Conservation (phyloP, 2,797 vertebrate genomes). For the Champsocephalus esox region DNA sequence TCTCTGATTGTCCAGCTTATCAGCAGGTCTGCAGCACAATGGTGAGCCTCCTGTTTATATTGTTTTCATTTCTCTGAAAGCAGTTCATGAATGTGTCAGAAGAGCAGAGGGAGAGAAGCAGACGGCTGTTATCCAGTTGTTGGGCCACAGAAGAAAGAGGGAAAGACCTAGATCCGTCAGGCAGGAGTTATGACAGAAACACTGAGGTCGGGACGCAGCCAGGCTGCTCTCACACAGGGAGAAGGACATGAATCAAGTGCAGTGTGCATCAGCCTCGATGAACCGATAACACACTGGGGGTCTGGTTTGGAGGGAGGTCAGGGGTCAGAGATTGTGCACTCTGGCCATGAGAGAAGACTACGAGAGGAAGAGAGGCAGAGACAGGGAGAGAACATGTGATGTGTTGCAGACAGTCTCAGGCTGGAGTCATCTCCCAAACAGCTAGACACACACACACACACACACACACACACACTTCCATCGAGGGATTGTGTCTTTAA, state of each 20-base stretch:
- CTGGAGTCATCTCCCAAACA: slow-evolving; percentile 57
- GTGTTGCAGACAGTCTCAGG: slow-evolving; percentile 57
- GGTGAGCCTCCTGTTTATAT: slow-evolving; percentile 36
- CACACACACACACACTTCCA: background rate
- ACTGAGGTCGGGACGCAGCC: slow-evolving; percentile 41
- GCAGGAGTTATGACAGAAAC: slow-evolving; percentile 58
- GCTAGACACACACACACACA: too few species aligned
- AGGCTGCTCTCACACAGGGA: slow-evolving; percentile 59
- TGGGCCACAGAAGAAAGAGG: slow-evolving; percentile 35
- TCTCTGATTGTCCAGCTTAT: slow-evolving; percentile 29
- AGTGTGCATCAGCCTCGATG: slow-evolving; percentile 25
- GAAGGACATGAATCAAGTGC: slow-evolving; percentile 56
- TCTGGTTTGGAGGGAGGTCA: slow-evolving; percentile 44
- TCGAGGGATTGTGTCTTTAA: slow-evolving; percentile 29
- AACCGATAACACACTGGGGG: slow-evolving; percentile 52
- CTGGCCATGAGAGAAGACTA: slow-evolving; percentile 32
- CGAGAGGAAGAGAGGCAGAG: slow-evolving; percentile 35
- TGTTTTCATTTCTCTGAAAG: slow-evolving; percentile 37
- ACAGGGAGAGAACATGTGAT: slow-evolving; percentile 57
- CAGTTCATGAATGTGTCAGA: slow-evolving; percentile 11
- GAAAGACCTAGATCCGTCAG: slow-evolving; percentile 69
- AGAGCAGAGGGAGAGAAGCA: slow-evolving; percentile 3
- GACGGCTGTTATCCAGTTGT: slow-evolving; percentile 24
- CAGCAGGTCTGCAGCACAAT: slow-evolving; percentile 42
- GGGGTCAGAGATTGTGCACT: slow-evolving; percentile 42